Evolutionary conservation across 1,140 invertebrate genomes (phyloP), one percentile per base, ranked within the genome.

Genomic region (Asobara japonica): DNA sequence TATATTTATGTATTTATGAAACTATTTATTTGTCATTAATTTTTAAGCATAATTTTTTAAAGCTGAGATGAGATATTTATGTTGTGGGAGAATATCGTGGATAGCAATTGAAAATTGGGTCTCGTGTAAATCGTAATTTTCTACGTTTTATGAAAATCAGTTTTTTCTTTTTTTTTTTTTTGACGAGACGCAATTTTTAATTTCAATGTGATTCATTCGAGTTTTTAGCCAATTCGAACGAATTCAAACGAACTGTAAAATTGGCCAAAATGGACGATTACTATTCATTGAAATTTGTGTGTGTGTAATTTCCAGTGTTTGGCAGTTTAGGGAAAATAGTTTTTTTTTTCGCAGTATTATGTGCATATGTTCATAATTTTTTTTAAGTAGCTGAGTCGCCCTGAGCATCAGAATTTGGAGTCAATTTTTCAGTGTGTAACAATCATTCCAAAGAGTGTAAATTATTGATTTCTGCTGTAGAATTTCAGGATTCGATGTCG

Each of bases 301-400:
- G 18, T 60, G 51, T 60, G 51, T 60, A 60, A 60, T 60, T 60
- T 60, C 13, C 7, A 20, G n/a, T 22, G 18, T 20, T 60, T 29
- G 22, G 5, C 11, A 27, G n/a, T 51, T 51, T 20, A 16, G 8
- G 8, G 6, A 18, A 27, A 60, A 27, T 27, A n/a, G 20, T 60
- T 60, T 60, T 25, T 60, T 78, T 79, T 78, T 69, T 84, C 76
- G 78, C 86, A 86, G 85, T 86, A 87, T 87, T 87, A 86, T 77
- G 84, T 85, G 85, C 84, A 80, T 86, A 87, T 76, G 81, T 85
- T 13, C n/a, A 3, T 48, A 13, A 1, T 48, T 48, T 13, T 13
- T 48, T 13, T 48, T 13, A 16, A 16, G 10, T 16, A n/a, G n/a
- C n/a, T n/a, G n/a, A n/a, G n/a, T n/a, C n/a, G n/a, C n/a, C n/a